Percentiles rank a stretch among this genome's conserved stretches.
phyloP scores from a whole-genome alignment of 2,113 vertebrate genomes.

The Lethenteron camtschaticum region DNA sequence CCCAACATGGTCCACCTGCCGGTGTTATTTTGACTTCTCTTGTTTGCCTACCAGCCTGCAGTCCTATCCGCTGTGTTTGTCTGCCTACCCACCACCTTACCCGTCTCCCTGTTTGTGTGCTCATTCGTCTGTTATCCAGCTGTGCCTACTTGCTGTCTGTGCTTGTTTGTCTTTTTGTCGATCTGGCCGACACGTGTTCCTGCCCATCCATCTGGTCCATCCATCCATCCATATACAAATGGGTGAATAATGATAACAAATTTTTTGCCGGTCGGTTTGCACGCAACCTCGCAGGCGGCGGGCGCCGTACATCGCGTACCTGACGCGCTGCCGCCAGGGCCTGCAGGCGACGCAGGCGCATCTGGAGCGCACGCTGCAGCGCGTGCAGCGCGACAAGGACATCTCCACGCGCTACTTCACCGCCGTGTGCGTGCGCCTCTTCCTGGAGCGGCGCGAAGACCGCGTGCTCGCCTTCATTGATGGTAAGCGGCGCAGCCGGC shows the following conservation, averaged over 20 bases:
- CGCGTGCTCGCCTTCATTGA: conserved; percentile 86
- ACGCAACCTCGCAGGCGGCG: conserved; percentile 38
- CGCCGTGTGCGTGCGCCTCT: conserved; percentile 69
- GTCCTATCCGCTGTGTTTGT: no score
- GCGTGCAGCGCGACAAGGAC: conserved; percentile 80
- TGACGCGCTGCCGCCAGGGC: conserved; percentile 88
- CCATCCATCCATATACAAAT: no score
- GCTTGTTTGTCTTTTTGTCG: no score
- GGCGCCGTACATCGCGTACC: conserved; percentile 75
- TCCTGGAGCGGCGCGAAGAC: conserved; percentile 81
- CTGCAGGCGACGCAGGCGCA: conserved; percentile 88
- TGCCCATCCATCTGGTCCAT: no score
- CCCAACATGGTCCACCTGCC: no score
- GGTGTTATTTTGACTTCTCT: no score
- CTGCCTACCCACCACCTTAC: no score
- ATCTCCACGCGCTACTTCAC: conserved; percentile 94
- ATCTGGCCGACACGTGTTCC: no score
- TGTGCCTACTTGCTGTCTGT: no score
- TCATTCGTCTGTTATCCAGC: no score
- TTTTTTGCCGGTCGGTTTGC: background rate
- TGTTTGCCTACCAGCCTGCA: no score
- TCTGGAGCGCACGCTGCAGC: conserved; percentile 66
- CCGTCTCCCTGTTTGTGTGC: no score
- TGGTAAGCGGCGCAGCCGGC: conserved; percentile 24
- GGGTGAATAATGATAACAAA: background rate